Percentiles rank a stretch among this genome's conserved stretches.
Evolutionary conservation across 2,797 vertebrate species (phyloP).

Genomic region (Liasis olivaceus): DNA sequence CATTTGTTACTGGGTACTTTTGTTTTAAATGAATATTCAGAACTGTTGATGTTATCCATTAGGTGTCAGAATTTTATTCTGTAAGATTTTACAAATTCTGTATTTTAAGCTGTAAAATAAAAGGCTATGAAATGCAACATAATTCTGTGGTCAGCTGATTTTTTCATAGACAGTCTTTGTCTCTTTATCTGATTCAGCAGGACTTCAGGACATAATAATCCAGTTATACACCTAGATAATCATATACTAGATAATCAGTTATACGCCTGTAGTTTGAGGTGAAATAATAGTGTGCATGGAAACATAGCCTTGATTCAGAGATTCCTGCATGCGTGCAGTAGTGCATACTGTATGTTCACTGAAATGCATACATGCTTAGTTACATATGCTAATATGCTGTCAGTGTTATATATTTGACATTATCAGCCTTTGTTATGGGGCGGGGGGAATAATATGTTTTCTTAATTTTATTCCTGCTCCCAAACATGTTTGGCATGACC

Average conservation of each 20-base stretch:
- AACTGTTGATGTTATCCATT: not conserved
- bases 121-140: not conserved
- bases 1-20: not conserved
- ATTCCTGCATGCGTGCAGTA: not conserved
- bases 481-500: not conserved
- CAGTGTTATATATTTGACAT: not conserved
- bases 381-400: not conserved
- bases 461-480: not conserved
- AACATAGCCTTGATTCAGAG: not conserved
- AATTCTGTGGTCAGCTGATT: constrained; percentile 43
- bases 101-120: not conserved
- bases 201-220: constrained; percentile 18
- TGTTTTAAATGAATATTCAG: not conserved
- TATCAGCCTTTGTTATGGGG: not conserved
- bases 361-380: not conserved
- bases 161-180: not conserved
- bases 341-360: not conserved
- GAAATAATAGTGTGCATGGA: constrained; percentile 33
- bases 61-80: not conserved
- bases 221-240: constrained; percentile 1
- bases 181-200: not conserved
- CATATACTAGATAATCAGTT: too few relatives aligned
- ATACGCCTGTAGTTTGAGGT: constrained; percentile 26
- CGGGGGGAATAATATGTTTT: not conserved
- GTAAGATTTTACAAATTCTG: not conserved